These are phyloP conservation scores for Adineta ricciae DNA, from an alignment of 2,888 invertebrate species.

Conservation along the genomic window DNA sequence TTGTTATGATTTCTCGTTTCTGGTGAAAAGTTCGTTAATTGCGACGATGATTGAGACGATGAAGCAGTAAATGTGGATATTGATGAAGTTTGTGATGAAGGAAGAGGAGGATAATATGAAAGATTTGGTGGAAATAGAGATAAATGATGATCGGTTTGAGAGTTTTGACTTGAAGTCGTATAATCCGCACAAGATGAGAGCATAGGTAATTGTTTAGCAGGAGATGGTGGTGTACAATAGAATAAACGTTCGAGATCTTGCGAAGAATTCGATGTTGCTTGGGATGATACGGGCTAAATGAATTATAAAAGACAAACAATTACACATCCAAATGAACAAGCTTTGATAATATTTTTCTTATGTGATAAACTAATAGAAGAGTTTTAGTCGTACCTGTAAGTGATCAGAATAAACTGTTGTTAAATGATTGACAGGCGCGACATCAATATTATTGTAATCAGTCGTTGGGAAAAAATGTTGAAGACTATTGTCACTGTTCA, in stretches of 20 bases:
- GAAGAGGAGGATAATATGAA: background rate
- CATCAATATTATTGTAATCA: background rate
- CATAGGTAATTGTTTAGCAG: conserved; percentile 6
- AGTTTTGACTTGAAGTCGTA: background rate
- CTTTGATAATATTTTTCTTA: no score
- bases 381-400: no score
- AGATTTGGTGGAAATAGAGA: background rate
- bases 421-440: background rate
- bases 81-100: background rate
- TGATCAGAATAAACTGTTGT: background rate
- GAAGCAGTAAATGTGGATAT: background rate
- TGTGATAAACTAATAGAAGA: no score
- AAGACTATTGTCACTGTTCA: background rate
- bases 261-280: background rate
- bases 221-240: conserved; percentile 12
- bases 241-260: background rate
- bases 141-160: conserved; percentile 1
- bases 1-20: background rate
- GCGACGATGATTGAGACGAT: background rate
- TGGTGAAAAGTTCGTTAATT: background rate
- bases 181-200: background rate
- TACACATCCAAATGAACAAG: no score
- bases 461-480: background rate
- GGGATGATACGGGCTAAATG: background rate
- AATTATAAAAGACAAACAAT: background rate